Conservation (phyloP, 2,113 vertebrate genomes). For the Mesocricetus auratus region DNA sequence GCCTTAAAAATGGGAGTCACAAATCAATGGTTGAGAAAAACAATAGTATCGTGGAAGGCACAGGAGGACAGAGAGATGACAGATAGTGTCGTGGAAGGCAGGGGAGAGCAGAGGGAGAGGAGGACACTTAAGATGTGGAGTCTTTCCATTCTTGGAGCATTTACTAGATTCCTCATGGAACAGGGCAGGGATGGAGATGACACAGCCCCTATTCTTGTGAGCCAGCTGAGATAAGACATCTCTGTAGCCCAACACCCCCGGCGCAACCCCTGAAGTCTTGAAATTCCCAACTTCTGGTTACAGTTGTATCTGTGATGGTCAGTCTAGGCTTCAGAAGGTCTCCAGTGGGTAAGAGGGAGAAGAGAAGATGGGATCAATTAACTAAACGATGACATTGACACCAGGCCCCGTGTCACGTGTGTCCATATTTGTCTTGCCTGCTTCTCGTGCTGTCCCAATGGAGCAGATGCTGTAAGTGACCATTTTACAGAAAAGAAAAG, state of each 20-base stretch:
- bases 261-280: background rate
- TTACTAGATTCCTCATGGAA: background rate
- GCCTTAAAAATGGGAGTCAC: background rate
- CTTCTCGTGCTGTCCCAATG: background rate
- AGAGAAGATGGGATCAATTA: background rate
- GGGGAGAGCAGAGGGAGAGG: background rate
- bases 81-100: background rate
- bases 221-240: background rate
- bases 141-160: background rate
- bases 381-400: background rate
- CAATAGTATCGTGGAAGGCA: background rate
- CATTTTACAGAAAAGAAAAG: constrained; percentile 8
- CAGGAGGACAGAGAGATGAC: background rate
- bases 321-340: background rate
- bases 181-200: background rate
- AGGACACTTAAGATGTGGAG: background rate
- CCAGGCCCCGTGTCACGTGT: background rate
- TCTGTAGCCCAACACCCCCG: background rate
- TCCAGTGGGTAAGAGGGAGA: background rate
- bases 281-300: background rate
- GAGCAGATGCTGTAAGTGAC: background rate
- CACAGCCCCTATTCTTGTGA: background rate
- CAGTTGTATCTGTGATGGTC: background rate
- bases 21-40: constrained; percentile 19
- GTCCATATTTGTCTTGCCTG: background rate